Percentiles rank a stretch among this genome's conserved stretches.
phyloP scores from a whole-genome alignment of 2,888 invertebrate genomes.

The Tetragnatha montana region DNA sequence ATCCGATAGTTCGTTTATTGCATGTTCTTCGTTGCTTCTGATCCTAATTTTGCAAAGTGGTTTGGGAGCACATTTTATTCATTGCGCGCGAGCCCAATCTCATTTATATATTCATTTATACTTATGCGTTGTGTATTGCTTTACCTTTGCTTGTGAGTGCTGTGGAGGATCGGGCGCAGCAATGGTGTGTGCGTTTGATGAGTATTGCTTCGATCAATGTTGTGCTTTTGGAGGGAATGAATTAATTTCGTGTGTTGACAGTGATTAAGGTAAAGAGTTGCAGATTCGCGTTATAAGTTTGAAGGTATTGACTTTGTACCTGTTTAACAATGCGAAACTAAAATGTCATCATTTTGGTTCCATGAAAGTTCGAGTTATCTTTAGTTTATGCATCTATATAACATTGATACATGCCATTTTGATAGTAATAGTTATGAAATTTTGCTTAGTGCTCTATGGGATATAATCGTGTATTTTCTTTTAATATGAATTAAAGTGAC shows the following conservation, averaged over 20 bases:
- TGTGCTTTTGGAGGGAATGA: background rate
- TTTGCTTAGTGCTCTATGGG: too few species aligned
- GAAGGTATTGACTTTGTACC: too few species aligned
- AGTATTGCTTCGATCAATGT: constrained; percentile 8
- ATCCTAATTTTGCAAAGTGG: constrained; percentile 58
- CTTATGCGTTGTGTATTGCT: background rate
- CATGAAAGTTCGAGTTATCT: too few species aligned
- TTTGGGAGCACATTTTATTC: constrained; percentile 41
- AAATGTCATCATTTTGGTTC: too few species aligned
- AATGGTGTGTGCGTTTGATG: constrained; percentile 3
- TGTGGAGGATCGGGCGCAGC: background rate
- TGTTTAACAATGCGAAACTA: too few species aligned
- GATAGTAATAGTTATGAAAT: too few species aligned
- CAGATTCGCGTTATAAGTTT: too few species aligned
- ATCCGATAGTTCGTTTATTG: constrained; percentile 4
- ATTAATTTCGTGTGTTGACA: background rate
- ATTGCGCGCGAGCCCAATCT: constrained; percentile 26
- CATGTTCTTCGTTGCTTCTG: background rate
- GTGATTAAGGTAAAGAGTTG: background rate
- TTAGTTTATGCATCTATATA: too few species aligned
- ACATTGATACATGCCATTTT: too few species aligned
- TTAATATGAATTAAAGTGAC: too few species aligned
- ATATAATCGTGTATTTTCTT: too few species aligned
- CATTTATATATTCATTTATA: constrained; percentile 1
- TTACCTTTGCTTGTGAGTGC: background rate